Percentiles rank a stretch among this genome's conserved stretches.
These are phyloP conservation scores for Cryptocephalus primarius DNA, from an alignment of 2,888 invertebrate genomes.

Conservation along the genomic window DNA sequence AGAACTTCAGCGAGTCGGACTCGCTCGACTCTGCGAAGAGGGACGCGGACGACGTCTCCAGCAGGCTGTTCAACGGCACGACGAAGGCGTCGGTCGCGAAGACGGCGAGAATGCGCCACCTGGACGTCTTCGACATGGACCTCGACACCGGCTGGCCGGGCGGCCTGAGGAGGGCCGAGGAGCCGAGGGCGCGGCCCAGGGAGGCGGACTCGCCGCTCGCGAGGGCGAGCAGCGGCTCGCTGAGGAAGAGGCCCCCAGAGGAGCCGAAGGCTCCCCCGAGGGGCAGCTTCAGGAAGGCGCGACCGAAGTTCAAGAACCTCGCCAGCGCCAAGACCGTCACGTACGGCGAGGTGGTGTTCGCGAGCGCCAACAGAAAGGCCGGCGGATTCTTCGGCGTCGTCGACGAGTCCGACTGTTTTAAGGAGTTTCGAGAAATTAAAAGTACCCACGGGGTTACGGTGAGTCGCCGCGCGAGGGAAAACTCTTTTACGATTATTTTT, in stretches of 20 bases:
- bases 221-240: conserved; percentile 10
- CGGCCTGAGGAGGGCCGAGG: conserved; percentile 18
- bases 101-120: conserved; percentile 48
- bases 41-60: conserved; percentile 28
- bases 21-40: conserved; percentile 42
- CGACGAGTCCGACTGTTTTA: conserved; percentile 23
- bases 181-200: conserved; percentile 23
- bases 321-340: conserved; percentile 16
- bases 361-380: conserved; percentile 19
- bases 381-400: conserved; percentile 18
- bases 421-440: conserved; percentile 17
- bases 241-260: conserved; percentile 7
- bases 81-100: conserved; percentile 51
- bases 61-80: conserved; percentile 44
- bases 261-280: conserved; percentile 6
- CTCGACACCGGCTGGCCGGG: conserved; percentile 21
- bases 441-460: background rate
- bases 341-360: conserved; percentile 20
- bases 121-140: conserved; percentile 38
- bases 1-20: conserved; percentile 55
- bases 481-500: no score
- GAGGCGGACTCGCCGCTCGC: conserved; percentile 9
- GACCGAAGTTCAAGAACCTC: conserved; percentile 38
- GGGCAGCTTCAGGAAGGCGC: conserved; percentile 46
- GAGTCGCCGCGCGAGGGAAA: background rate